Percentiles rank a stretch among this genome's conserved stretches.
These are phyloP conservation scores for Oriolus oriolus DNA, from an alignment of 2,113 vertebrate species.

Conservation along the genomic window DNA sequence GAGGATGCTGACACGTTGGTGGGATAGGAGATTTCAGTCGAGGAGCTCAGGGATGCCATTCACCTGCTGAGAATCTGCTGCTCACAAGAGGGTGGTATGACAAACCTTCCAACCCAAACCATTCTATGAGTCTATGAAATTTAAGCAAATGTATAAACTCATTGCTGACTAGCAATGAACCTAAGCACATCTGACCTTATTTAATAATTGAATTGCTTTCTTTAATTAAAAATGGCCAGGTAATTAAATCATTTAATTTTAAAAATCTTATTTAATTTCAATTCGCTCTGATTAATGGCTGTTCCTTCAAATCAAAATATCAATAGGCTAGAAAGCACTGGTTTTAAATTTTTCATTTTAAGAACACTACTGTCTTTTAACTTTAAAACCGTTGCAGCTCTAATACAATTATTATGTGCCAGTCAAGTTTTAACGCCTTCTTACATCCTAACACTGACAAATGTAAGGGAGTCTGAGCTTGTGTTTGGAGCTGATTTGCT, in stretches of 20 bases:
- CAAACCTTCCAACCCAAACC: neutral
- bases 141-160: neutral
- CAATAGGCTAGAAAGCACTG: neutral
- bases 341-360: neutral
- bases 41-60: neutral
- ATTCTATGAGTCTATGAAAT: neutral
- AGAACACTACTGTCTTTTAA: neutral
- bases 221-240: neutral
- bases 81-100: fast-evolving
- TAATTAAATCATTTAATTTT: neutral
- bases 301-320: neutral
- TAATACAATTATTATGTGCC: neutral
- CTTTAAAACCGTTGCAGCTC: neutral
- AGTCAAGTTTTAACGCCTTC: neutral
- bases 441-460: neutral
- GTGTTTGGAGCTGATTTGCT: neutral
- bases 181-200: neutral
- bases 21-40: neutral
- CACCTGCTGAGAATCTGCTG: neutral
- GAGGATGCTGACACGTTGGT: neutral
- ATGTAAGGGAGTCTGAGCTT: neutral
- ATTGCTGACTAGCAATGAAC: neutral
- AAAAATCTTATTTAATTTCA: neutral
- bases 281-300: neutral
- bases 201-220: neutral